phyloP scores from a whole-genome alignment of 1,140 invertebrate species.

The Seison nebaliae region DNA sequence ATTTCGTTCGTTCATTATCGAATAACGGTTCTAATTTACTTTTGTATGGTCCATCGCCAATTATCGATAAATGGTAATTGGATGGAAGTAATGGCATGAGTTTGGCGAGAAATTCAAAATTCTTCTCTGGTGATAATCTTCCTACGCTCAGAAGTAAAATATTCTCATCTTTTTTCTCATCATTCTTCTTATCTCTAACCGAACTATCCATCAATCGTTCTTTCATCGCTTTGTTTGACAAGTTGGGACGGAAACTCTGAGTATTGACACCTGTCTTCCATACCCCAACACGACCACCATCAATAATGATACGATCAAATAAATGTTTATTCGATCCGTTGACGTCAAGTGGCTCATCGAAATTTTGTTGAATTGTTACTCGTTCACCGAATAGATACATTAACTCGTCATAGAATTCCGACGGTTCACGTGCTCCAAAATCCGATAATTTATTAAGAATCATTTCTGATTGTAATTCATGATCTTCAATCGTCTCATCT shows the following conservation, averaged over 20 bases:
- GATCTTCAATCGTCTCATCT: too few relatives aligned
- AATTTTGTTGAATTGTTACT: too few relatives aligned
- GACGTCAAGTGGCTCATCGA: too few relatives aligned
- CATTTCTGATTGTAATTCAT: too few relatives aligned
- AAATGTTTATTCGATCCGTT: too few relatives aligned
- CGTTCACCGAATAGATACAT: too few relatives aligned
- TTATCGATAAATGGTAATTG: conserved; percentile 3
- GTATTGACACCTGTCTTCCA: conserved; percentile 13
- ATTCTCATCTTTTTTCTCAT: conserved; percentile 1
- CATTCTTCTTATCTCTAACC: conserved; percentile 6
- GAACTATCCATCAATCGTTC: conserved; percentile 6
- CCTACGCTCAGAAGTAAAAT: conserved; percentile 6
- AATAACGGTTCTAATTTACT: conserved; percentile 7
- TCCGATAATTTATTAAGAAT: conserved; percentile 2
- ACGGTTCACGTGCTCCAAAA: conserved; percentile 2
- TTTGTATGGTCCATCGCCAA: conserved; percentile 8
- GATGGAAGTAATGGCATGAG: conserved; percentile 3
- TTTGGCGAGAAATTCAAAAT: conserved; percentile 9
- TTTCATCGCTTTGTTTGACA: conserved; percentile 1
- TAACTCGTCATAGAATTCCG: too few relatives aligned
- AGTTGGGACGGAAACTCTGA: conserved; percentile 2
- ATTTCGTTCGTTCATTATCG: conserved; percentile 2
- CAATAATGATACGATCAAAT: too few relatives aligned
- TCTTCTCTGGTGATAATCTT: conserved; percentile 11
- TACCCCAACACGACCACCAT: too few relatives aligned